Conservation (phyloP, 2,797 vertebrate species). For the Eutrigla gurnardus region DNA sequence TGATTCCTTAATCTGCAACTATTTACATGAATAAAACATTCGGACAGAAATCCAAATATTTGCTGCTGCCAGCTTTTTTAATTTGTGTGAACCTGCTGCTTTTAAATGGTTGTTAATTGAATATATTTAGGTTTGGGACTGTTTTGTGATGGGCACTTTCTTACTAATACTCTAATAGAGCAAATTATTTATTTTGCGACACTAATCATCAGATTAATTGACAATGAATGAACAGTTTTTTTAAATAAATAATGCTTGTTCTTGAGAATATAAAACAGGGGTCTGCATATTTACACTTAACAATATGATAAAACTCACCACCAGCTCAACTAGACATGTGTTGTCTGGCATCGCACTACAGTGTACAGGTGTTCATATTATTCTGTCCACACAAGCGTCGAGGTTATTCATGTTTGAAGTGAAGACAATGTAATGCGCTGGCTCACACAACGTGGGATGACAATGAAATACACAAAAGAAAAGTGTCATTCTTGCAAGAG, state of each 20-base stretch:
- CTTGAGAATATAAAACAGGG: neutral
- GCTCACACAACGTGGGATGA: neutral
- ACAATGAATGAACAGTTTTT: neutral
- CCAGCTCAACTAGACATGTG: neutral
- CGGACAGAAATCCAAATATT: neutral
- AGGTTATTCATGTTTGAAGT: neutral
- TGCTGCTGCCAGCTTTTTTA: neutral
- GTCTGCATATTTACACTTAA: neutral
- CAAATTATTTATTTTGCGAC: neutral
- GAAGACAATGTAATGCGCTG: neutral
- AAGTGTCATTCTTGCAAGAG: constrained; percentile 3
- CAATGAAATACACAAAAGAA: constrained; percentile 22
- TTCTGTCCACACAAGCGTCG: neutral
- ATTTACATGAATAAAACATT: neutral
- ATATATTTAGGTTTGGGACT: neutral
- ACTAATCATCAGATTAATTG: neutral
- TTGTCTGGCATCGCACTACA: neutral
- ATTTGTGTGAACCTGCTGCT: neutral
- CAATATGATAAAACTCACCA: neutral
- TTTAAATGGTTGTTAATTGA: neutral
- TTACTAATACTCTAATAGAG: neutral
- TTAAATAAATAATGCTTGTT: neutral
- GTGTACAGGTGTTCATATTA: constrained; percentile 8
- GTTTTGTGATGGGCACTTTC: neutral
- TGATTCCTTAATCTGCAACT: neutral